Conservation (phyloP, 2,888 invertebrate genomes). For the Cheilosia vulpina region DNA sequence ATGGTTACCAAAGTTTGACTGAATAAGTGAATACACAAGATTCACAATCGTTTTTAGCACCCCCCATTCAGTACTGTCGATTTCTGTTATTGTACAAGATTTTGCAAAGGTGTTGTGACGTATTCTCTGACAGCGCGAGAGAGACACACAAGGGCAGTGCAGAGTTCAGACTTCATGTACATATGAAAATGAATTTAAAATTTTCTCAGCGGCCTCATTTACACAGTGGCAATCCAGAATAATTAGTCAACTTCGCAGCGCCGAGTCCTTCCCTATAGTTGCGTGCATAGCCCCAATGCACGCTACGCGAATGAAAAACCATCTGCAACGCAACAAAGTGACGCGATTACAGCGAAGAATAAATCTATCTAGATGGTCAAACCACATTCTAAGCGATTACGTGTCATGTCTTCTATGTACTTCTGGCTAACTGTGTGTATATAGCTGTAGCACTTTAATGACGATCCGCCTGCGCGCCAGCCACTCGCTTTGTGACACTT, state of each 20-base stretch:
- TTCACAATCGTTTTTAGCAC: too few species aligned
- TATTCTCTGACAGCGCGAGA: too few species aligned
- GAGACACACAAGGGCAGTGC: too few species aligned
- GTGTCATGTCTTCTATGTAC: conserved; percentile 12
- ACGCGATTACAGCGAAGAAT: conserved; percentile 53
- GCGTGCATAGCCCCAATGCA: not conserved
- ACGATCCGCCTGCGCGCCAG: conserved; percentile 57
- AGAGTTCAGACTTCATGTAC: too few species aligned
- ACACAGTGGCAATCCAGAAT: not conserved
- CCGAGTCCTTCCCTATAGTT: not conserved
- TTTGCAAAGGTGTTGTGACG: too few species aligned
- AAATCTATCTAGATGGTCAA: conserved; percentile 66
- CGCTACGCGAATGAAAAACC: conserved; percentile 44
- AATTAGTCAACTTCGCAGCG: conserved; percentile 14
- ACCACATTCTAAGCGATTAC: conserved; percentile 35
- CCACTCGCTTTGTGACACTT: conserved; percentile 56
- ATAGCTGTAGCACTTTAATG: conserved; percentile 34
- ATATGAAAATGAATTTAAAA: too few species aligned
- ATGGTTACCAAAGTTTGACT: too few species aligned
- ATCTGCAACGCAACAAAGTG: conserved; percentile 53
- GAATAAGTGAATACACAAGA: too few species aligned
- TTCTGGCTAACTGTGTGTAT: not conserved
- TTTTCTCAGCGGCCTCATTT: not conserved
- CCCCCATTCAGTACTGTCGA: too few species aligned
- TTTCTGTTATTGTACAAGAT: too few species aligned